Conservation (phyloP, 2,888 invertebrate genomes). For the Atrina japonica region DNA sequence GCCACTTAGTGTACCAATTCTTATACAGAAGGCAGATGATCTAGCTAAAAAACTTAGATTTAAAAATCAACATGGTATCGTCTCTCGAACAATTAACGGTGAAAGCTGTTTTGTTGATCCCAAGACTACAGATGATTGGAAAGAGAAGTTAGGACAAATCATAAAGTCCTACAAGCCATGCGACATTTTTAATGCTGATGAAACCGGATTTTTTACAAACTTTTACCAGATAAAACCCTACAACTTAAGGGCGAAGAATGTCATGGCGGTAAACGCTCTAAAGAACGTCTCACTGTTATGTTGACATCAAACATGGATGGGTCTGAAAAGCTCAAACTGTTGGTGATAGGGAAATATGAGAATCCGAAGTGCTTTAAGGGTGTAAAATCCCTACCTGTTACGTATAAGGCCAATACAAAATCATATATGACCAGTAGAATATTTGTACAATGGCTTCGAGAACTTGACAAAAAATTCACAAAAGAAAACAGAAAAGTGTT, state of each 20-base stretch:
- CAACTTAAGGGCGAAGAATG: conserved; percentile 40
- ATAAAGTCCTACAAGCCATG: conserved; percentile 21
- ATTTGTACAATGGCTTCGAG: conserved; percentile 47
- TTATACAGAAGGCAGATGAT: conserved; percentile 31
- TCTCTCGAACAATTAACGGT: conserved; percentile 20
- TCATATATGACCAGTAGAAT: conserved; percentile 47
- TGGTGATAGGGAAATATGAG: conserved; percentile 47
- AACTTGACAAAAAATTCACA: conserved; percentile 32
- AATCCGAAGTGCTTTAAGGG: conserved; percentile 46
- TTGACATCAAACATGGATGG: conserved; percentile 37
- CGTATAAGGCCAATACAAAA: conserved; percentile 40
- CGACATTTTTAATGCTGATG: conserved; percentile 49
- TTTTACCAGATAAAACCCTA: conserved; percentile 34
- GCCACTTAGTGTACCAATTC: conserved; percentile 25
- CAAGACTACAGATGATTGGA: conserved; percentile 31
- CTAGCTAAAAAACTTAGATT: conserved; percentile 30
- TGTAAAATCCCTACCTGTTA: conserved; percentile 32
- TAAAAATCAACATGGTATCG: conserved; percentile 33
- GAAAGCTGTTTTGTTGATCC: conserved; percentile 36
- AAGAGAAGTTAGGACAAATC: neutral
- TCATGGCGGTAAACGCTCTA: conserved; percentile 43
- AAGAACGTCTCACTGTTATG: conserved; percentile 42
- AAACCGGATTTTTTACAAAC: conserved; percentile 45
- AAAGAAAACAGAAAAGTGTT: conserved; percentile 30
- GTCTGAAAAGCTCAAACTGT: conserved; percentile 28